Evolutionary conservation across 2,888 invertebrate species (phyloP).

Genomic region (Willowsia nigromaculata): DNA sequence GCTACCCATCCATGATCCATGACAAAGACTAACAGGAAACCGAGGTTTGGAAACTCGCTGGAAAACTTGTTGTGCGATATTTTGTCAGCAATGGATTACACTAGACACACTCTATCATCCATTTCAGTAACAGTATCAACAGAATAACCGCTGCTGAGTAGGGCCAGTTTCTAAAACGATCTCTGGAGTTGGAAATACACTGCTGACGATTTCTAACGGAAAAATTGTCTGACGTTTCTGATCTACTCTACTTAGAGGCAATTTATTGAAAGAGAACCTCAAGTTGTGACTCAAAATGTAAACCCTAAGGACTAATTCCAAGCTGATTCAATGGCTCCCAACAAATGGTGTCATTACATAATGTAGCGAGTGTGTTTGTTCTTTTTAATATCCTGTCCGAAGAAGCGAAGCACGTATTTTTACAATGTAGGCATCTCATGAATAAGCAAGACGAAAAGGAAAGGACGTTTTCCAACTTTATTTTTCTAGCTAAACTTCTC

Average conservation of each 20-base stretch:
- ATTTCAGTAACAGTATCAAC: neutral
- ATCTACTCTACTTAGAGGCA: neutral
- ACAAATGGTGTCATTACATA: conserved; percentile 14
- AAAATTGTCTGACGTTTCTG: neutral
- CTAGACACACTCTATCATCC: conserved; percentile 13
- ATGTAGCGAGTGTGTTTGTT: neutral
- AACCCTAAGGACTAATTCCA: neutral
- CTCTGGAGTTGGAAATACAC: neutral
- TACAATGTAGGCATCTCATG: neutral
- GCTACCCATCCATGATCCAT: neutral
- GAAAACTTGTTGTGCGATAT: conserved; percentile 56
- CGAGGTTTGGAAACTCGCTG: neutral
- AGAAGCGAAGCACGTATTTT: neutral
- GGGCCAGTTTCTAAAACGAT: conserved; percentile 5
- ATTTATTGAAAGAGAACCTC: neutral
- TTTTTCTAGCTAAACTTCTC: neutral
- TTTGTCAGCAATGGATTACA: conserved; percentile 56
- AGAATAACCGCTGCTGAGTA: neutral
- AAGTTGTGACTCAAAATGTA: neutral
- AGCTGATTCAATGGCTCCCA: neutral
- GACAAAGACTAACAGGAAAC: conserved; percentile 18
- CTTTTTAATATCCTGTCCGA: neutral
- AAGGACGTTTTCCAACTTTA: neutral
- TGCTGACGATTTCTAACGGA: neutral
- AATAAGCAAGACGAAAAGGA: too few relatives aligned